Base-by-base conservation (phyloP, 2,113 vertebrate genomes). In the Oreotragus oreotragus region DNA sequence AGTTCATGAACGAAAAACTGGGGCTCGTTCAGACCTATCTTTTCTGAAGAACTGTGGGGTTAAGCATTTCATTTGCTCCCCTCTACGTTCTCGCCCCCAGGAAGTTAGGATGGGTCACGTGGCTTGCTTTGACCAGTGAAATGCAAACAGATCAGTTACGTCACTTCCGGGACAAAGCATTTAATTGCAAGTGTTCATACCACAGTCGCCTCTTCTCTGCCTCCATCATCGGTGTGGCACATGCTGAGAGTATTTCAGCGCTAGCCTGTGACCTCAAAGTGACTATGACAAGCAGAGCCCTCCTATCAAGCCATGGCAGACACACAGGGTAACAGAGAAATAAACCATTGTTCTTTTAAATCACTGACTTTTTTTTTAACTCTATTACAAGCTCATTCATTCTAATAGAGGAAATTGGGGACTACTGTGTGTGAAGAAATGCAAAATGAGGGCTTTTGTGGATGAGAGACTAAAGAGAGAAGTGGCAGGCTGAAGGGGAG, bases 81-180 rank as follows among this genome's bases (percentile, higher is more conserved):
- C 27, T 62, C 49, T 58, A 15, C 4, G 33, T 81, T 23, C 15
- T 73, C 1, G 3, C 16, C 2, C 6, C 25, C 27, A 45, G 17
- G 36, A 53, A 57, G 73, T 39, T 47, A n/a, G 8, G 47, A 21
- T 0, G 1, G 8, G n/a, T 8, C 3, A 9, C 10, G 13, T 21
- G 62, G n/a, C n/a, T 84, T n/a, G n/a, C 39, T 55, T 58, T 86
- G 19, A 9, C 23, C n/a, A n/a, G 30, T 33, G 53, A 49, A 93
- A 88, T 43, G 39, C 33, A 27, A 84, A 43, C 28, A 79, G 33
- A 86, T 90, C 3, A 3, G 87, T 58, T 9, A 23, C 53, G 7
- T 45, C 51, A 64, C 51, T 88, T 92, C 51, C 8, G 0, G 55
- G n/a, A 88, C n/a, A 47, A 92, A 64, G 39, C 17, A 9, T 45